Base-by-base conservation (phyloP, 2,113 vertebrate genomes). In the Stegastes partitus region DNA sequence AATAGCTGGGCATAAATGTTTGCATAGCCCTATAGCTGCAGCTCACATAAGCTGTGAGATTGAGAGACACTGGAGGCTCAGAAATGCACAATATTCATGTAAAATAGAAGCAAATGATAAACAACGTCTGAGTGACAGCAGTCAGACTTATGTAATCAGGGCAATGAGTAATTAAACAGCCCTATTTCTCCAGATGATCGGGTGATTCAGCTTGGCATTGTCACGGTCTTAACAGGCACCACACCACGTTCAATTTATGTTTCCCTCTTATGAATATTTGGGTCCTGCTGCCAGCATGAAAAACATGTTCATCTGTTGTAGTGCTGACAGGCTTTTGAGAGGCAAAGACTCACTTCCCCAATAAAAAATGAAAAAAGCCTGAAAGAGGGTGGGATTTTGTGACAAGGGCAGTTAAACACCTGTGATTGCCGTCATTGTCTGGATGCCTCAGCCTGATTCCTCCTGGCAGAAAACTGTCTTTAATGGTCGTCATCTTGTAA, bases 221-320 rank as follows among this genome's bases (percentile, higher is more conserved):
- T 85, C 67, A 31, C 42, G 18, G 59, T 63, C 34, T 79, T 66
- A 74, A 74, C 78, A 79, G 64, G 50, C 49, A 9, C 57, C 47
- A 18, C 67, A 75, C 47, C 58, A 66, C 77, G 42, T 73, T 83
- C 70, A 71, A 87, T 89, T 80, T 73, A 73, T 68, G 53, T 83
- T 83, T 82, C 68, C 58, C 50, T 65, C 67, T 82, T 37, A 73
- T 90, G 80, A 93, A 91, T 90, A 90, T 91, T 81, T 80, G 72
- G 44, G 51, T 64, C 70, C 74, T 53, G 55, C 79, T 90, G 79
- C 68, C 72, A 72, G 49, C 79, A 62, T 86, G 78, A 85, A 89
- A 84, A 91, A 84, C 78, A 77, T 84, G 80, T 85, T 90, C 77
- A 77, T 88, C 84, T 89, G 82, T 83, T 89, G 78, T 84, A 21